These are phyloP conservation scores for Panagrolaimus sp. DNA, from an alignment of 1,140 invertebrate genomes.

Conservation along the genomic window DNA sequence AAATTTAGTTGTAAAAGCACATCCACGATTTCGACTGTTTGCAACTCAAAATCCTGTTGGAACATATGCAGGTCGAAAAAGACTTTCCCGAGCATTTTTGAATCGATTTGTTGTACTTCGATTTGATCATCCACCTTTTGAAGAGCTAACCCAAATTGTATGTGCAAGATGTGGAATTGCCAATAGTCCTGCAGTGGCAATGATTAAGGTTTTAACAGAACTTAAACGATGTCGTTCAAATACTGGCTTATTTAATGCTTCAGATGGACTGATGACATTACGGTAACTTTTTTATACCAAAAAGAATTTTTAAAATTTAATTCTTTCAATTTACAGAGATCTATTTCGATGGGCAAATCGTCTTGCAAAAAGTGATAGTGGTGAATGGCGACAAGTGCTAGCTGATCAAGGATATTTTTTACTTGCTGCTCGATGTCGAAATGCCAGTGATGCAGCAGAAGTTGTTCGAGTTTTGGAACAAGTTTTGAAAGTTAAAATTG, in stretches of 20 bases:
- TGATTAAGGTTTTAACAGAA: constrained; percentile 77
- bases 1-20: constrained; percentile 74
- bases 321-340: constrained; percentile 66
- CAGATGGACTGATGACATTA: constrained; percentile 52
- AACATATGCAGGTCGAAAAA: constrained; percentile 89
- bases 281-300: constrained; percentile 28
- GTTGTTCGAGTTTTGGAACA: constrained; percentile 69
- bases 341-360: constrained; percentile 95
- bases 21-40: constrained; percentile 89
- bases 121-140: constrained; percentile 85
- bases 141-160: constrained; percentile 81
- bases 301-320: background rate
- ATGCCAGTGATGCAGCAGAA: constrained; percentile 68
- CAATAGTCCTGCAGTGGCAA: constrained; percentile 77
- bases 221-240: constrained; percentile 32
- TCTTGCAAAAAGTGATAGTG: constrained; percentile 64
- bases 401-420: constrained; percentile 91
- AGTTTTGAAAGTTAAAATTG: constrained; percentile 74
- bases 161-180: constrained; percentile 81
- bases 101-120: constrained; percentile 96
- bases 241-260: constrained; percentile 41
- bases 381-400: constrained; percentile 91
- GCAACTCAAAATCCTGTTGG: constrained; percentile 99
- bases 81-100: constrained; percentile 85
- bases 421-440: constrained; percentile 83